Conservation (phyloP, 2,113 vertebrate species). For the Heptranchias perlo region DNA sequence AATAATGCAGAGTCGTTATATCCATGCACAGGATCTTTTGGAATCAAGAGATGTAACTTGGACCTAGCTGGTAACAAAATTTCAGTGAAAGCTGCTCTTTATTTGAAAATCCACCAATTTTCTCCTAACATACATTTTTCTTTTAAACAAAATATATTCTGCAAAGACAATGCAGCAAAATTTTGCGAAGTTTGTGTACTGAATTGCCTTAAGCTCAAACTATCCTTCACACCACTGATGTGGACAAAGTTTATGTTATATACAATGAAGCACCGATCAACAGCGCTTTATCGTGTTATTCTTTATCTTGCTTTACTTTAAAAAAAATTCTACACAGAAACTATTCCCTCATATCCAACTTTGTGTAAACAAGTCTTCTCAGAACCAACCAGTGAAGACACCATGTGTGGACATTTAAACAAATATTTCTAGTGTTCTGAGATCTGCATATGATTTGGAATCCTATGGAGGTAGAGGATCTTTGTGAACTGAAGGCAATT, state of each 20-base stretch:
- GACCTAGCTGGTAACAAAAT: conserved; percentile 60
- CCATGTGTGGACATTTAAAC: conserved; percentile 28
- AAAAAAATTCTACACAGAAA: conserved; percentile 64
- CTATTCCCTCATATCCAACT: conserved; percentile 52
- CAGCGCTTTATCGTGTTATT: conserved; percentile 68
- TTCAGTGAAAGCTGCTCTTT: conserved; percentile 97
- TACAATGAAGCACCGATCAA: conserved; percentile 93
- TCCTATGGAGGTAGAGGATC: conserved; percentile 66
- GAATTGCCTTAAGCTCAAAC: conserved; percentile 86
- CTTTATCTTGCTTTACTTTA: conserved; percentile 56
- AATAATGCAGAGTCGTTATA: conserved; percentile 50
- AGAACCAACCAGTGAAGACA: conserved; percentile 44
- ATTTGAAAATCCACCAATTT: conserved; percentile 95
- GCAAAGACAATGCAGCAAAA: conserved; percentile 85
- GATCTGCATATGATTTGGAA: conserved; percentile 34
- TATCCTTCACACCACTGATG: conserved; percentile 70
- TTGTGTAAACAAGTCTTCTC: conserved; percentile 39
- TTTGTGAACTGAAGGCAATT: conserved; percentile 87
- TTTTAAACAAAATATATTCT: conserved; percentile 98
- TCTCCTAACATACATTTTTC: conserved; percentile 91
- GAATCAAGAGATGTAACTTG: conserved; percentile 51
- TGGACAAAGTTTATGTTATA: conserved; percentile 67
- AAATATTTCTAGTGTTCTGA: conserved; percentile 31
- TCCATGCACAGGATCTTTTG: conserved; percentile 46
- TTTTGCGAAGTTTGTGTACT: conserved; percentile 82